Percentiles rank a stretch among this genome's conserved stretches.
Conservation (phyloP, 37 sponge, comb jelly and placozoan genomes). For the Ianthella basta region DNA sequence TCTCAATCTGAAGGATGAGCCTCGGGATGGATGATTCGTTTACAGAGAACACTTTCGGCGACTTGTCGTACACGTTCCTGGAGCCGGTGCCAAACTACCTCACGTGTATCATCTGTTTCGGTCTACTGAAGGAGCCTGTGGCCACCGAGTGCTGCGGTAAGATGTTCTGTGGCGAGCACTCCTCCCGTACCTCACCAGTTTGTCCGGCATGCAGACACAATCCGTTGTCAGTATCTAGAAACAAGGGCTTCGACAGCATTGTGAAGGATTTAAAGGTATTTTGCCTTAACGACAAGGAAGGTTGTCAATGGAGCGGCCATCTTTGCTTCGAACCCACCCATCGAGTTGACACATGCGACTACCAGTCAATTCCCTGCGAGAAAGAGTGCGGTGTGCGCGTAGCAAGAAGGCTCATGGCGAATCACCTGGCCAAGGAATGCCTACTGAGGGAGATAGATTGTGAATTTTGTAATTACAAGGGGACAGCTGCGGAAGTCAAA, state of each 20-base stretch:
- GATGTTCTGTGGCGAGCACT: constrained; percentile 8
- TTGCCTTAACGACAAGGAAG: not conserved
- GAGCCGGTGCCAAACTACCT: constrained; percentile 8
- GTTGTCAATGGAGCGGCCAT: constrained; percentile 20
- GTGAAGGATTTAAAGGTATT: constrained; percentile 9
- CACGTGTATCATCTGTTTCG: constrained; percentile 6
- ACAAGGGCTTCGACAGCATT: not conserved
- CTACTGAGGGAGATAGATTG: not conserved
- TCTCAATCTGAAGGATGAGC: too few relatives aligned
- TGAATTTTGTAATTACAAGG: not conserved
- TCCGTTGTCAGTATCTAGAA: not conserved
- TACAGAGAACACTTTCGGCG: not conserved
- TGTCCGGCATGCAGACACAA: not conserved
- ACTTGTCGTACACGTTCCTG: not conserved
- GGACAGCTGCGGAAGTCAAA: not conserved
- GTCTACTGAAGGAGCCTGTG: constrained; percentile 6
- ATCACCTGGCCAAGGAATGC: not conserved
- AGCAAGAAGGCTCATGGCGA: not conserved
- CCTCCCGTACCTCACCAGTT: not conserved
- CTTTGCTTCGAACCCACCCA: constrained; percentile 5
- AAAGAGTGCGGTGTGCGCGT: not conserved
- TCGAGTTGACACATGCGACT: not conserved
- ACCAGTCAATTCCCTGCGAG: not conserved
- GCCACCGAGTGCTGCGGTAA: constrained; percentile 17
- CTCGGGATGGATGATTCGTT: too few relatives aligned